These are phyloP conservation scores for Hyla sarda DNA, from an alignment of 2,113 vertebrate genomes.

Conservation along the genomic window DNA sequence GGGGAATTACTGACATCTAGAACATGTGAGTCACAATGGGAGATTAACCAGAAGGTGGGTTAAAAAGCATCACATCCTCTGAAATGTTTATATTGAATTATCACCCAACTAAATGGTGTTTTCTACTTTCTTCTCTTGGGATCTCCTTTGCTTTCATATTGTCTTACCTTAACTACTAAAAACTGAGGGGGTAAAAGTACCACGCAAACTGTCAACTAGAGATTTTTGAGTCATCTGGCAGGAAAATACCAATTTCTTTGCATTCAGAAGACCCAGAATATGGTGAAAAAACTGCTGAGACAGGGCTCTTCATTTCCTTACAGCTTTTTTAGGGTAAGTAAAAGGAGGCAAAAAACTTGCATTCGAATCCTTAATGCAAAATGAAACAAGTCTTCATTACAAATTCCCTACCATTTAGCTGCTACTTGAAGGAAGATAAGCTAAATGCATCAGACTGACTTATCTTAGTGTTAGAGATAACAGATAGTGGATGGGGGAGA, in stretches of 20 bases:
- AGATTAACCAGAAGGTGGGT: slow-evolving; percentile 29
- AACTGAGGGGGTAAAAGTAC: not conserved
- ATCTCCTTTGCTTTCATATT: slow-evolving; percentile 22
- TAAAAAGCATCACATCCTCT: slow-evolving; percentile 28
- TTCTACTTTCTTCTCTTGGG: not conserved
- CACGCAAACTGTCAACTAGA: not conserved
- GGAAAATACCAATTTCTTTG: slow-evolving; percentile 5
- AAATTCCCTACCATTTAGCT: too few relatives aligned
- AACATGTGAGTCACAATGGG: slow-evolving; percentile 38
- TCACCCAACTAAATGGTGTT: not conserved
- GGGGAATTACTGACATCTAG: slow-evolving; percentile 39
- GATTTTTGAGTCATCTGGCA: slow-evolving; percentile 13
- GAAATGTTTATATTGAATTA: slow-evolving; percentile 23
- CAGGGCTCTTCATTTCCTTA: not conserved
- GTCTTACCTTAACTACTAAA: slow-evolving; percentile 9
- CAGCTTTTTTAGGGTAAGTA: too few relatives aligned
- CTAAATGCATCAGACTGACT: too few relatives aligned
- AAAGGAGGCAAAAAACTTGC: too few relatives aligned
- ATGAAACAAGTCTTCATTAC: too few relatives aligned
- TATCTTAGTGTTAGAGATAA: too few relatives aligned
- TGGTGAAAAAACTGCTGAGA: not conserved
- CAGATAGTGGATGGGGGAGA: too few relatives aligned
- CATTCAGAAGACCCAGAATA: not conserved
- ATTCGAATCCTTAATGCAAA: too few relatives aligned
- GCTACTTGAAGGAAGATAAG: too few relatives aligned